Conservation (phyloP, 1,140 invertebrate genomes). For the Palaemon carinicauda region DNA sequence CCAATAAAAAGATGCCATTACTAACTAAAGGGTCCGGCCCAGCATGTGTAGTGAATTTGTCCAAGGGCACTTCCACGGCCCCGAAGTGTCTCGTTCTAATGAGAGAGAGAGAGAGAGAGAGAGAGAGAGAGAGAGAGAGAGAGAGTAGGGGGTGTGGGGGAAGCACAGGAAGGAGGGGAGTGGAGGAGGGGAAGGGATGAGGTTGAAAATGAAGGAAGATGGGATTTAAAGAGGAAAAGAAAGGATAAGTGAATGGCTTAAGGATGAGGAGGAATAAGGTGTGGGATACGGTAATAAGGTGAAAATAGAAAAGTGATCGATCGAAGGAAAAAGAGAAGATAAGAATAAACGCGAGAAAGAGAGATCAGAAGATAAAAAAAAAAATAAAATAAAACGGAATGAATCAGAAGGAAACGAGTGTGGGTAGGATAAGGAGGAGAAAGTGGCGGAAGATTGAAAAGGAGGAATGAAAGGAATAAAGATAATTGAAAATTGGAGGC, state of each 20-base stretch:
- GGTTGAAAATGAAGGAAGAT: neutral
- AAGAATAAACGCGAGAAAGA: neutral
- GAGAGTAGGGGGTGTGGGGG: neutral
- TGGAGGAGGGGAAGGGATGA: neutral
- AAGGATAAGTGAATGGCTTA: neutral
- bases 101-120: too few relatives aligned
- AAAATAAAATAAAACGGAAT: neutral
- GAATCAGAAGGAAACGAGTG: neutral
- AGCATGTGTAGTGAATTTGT: too few relatives aligned
- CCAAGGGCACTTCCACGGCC: too few relatives aligned
- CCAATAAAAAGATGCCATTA: too few relatives aligned
- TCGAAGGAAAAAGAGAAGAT: neutral
- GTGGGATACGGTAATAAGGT: too few relatives aligned
- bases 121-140: too few relatives aligned
- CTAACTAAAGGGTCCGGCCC: too few relatives aligned
- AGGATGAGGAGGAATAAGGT: too few relatives aligned
- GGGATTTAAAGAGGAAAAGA: neutral
- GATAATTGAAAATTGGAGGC: neutral
- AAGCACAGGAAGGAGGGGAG: neutral
- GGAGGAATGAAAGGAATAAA: neutral
- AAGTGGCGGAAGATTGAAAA: neutral
- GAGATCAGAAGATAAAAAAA: neutral
- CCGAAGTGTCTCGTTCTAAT: too few relatives aligned
- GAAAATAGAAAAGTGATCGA: too few relatives aligned
- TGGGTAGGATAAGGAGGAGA: neutral